Percentiles rank a stretch among this genome's conserved stretches.
These are phyloP conservation scores for Sebastes kiyomatsui DNA, from an alignment of 2,797 vertebrate genomes.

Conservation along the genomic window DNA sequence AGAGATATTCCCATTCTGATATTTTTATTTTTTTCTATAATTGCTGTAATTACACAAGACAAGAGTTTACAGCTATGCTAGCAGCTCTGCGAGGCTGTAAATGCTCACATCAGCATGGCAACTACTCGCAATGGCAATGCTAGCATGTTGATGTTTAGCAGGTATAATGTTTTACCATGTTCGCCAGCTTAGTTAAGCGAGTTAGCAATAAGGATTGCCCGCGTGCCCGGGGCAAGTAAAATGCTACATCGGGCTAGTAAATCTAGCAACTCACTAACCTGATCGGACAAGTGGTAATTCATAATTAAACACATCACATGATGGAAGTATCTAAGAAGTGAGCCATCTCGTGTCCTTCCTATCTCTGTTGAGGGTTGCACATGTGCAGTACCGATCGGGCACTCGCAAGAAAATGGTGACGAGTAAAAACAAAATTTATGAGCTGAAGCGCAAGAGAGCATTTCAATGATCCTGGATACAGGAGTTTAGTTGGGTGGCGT, in stretches of 20 bases:
- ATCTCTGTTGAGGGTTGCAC: too few relatives aligned
- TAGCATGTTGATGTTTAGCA: background rate
- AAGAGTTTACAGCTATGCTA: background rate
- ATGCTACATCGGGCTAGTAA: background rate
- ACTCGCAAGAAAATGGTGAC: too few relatives aligned
- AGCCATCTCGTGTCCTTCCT: too few relatives aligned
- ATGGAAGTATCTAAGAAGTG: too few relatives aligned
- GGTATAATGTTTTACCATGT: background rate
- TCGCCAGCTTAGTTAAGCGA: background rate
- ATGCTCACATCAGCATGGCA: background rate
- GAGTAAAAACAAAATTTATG: too few relatives aligned
- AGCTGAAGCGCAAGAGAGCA: too few relatives aligned
- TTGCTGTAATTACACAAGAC: background rate
- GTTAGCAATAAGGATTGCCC: background rate
- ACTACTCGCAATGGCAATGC: background rate
- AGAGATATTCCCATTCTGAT: background rate
- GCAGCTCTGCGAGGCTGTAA: background rate
- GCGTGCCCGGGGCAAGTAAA: background rate
- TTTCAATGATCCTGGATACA: too few relatives aligned
- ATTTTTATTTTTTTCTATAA: background rate
- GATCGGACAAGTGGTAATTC: too few relatives aligned
- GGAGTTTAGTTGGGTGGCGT: too few relatives aligned
- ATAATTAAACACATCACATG: too few relatives aligned
- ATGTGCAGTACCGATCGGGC: too few relatives aligned
- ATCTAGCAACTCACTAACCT: rapidly evolving